These are phyloP conservation scores for Diacarnus erythraeanus DNA, from an alignment of 37 sponge, comb jelly and placozoan species.

Conservation along the genomic window DNA sequence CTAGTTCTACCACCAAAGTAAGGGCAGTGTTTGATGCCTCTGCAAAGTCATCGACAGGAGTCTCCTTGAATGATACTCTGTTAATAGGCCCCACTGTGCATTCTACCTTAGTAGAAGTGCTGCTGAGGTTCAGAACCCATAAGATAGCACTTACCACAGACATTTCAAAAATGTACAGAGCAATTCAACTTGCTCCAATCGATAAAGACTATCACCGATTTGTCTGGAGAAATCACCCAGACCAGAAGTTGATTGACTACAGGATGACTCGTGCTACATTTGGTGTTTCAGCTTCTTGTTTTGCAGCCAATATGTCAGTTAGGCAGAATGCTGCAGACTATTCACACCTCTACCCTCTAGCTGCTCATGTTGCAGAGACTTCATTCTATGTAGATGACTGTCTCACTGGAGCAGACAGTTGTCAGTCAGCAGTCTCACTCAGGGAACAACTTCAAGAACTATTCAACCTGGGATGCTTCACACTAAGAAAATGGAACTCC, in stretches of 20 bases:
- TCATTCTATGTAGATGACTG: slow-evolving; percentile 28
- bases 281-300: slow-evolving; percentile 31
- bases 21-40: slow-evolving; percentile 30
- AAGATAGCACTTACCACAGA: slow-evolving; percentile 16
- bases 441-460: slow-evolving; percentile 6
- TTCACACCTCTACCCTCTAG: not conserved
- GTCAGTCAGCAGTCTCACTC: not conserved
- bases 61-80: slow-evolving; percentile 9
- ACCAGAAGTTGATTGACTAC: slow-evolving; percentile 1
- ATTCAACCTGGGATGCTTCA: not conserved
- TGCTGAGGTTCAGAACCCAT: slow-evolving; percentile 12
- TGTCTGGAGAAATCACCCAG: slow-evolving; percentile 2
- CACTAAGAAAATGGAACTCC: slow-evolving; percentile 25
- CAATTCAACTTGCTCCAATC: not conserved
- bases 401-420: slow-evolving; percentile 23
- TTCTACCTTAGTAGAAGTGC: slow-evolving; percentile 6
- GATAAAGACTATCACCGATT: slow-evolving; percentile 20
- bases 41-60: slow-evolving; percentile 9
- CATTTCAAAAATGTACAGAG: slow-evolving; percentile 15
- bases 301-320: slow-evolving; percentile 25
- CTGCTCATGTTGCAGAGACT: not conserved
- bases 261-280: slow-evolving; percentile 26
- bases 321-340: slow-evolving; percentile 8
- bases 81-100: slow-evolving; percentile 19
- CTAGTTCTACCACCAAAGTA: slow-evolving; percentile 16